phyloP scores from a whole-genome alignment of 2,797 vertebrate genomes.

The Neostethus bicornis region DNA sequence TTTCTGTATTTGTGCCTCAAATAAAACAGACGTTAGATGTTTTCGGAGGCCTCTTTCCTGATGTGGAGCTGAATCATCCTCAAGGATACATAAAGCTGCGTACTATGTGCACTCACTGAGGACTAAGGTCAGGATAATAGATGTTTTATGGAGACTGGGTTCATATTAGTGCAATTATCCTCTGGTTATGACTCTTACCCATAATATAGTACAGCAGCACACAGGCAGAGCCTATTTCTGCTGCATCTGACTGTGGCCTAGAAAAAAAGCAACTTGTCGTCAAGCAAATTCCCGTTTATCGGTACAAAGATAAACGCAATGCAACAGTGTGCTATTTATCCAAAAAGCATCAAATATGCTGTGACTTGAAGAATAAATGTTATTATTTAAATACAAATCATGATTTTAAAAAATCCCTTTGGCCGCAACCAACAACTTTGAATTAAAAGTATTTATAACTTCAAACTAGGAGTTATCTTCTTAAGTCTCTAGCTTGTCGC shows the following conservation, averaged over 20 bases:
- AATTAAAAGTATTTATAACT: constrained; percentile 5
- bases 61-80: constrained; percentile 8
- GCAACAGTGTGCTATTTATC: not conserved
- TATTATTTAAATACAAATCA: constrained; percentile 19
- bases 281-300: constrained; percentile 22
- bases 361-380: not conserved
- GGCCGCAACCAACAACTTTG: not conserved
- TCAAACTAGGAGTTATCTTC: constrained; percentile 48
- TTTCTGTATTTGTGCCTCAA: constrained; percentile 19
- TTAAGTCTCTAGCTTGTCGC: constrained; percentile 49
- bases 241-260: constrained; percentile 53
- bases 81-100: constrained; percentile 20
- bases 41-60: constrained; percentile 4
- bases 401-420: constrained; percentile 1
- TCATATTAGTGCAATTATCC: constrained; percentile 27
- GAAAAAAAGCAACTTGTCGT: constrained; percentile 58
- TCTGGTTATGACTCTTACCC: constrained; percentile 14
- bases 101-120: constrained; percentile 21
- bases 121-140: constrained; percentile 24
- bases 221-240: constrained; percentile 28
- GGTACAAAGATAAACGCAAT: not conserved
- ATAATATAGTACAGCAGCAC: constrained; percentile 15
- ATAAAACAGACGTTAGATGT: constrained; percentile 18
- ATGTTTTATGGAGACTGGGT: constrained; percentile 16
- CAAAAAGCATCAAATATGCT: not conserved